A percentile compares a stretch with the other conserved stretches of the same genome.
phyloP scores from a whole-genome alignment of 2,888 invertebrate species.

The Caradrina kadenii region DNA sequence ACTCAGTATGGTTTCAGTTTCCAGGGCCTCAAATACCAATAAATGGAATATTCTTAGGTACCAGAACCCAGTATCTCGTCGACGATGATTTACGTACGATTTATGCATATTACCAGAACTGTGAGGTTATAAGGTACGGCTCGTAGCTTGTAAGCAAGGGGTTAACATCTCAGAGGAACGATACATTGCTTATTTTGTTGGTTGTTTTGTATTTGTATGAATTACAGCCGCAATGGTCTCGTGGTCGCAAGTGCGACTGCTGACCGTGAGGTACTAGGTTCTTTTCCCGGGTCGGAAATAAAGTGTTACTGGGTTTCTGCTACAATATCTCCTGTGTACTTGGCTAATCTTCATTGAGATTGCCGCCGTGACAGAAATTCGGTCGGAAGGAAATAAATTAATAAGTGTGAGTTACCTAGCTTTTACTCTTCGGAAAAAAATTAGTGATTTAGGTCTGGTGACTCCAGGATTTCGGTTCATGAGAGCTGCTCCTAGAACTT shows the following conservation, averaged over 20 bases:
- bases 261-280: too few relatives aligned
- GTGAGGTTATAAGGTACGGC: not conserved
- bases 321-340: too few relatives aligned
- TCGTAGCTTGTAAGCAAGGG: conserved; percentile 10
- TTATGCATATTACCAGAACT: not conserved
- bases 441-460: too few relatives aligned
- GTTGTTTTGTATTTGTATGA: conserved; percentile 45
- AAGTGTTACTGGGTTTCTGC: too few relatives aligned
- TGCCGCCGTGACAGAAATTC: too few relatives aligned
- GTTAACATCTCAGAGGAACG: conserved; percentile 57
- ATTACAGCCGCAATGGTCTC: conserved; percentile 21
- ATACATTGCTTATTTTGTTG: conserved; percentile 47
- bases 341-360: too few relatives aligned
- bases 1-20: not conserved
- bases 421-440: too few relatives aligned
- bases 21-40: not conserved
- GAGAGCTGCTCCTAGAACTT: conserved; percentile 5
- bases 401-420: too few relatives aligned
- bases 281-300: too few relatives aligned
- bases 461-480: not conserved
- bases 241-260: too few relatives aligned
- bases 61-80: not conserved
- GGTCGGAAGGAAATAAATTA: too few relatives aligned
- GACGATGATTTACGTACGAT: not conserved
- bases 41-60: not conserved